A percentile compares a stretch with the other conserved stretches of the same genome.
Conservation (phyloP, 2,888 invertebrate species). For the Pollenia labialis region DNA sequence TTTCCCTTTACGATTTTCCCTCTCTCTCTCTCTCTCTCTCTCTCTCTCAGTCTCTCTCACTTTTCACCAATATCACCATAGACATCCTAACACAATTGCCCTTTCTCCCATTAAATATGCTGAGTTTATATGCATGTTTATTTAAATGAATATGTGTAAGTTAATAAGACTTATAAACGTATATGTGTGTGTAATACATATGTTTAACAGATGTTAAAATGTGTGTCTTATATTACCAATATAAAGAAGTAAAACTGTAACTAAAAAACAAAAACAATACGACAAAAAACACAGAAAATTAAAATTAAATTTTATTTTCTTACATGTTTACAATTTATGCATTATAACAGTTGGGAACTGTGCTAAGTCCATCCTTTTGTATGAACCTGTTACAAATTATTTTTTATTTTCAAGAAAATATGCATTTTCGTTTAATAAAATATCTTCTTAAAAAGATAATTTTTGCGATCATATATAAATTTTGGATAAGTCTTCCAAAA, state of each 20-base stretch:
- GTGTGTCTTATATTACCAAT: constrained; percentile 10
- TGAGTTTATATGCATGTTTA: not conserved
- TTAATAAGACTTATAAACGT: constrained; percentile 18
- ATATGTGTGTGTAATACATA: not conserved
- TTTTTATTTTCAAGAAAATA: too few relatives aligned
- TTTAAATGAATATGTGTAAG: constrained; percentile 27
- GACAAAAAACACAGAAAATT: constrained; percentile 49
- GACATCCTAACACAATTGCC: constrained; percentile 22
- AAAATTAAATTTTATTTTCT: constrained; percentile 67
- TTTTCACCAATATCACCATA: not conserved
- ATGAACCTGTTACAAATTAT: too few relatives aligned
- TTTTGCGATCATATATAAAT: too few relatives aligned
- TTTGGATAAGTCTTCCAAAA: too few relatives aligned
- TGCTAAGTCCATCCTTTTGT: too few relatives aligned
- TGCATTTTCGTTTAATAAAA: too few relatives aligned
- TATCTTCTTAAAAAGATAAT: too few relatives aligned
- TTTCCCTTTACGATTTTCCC: not conserved
- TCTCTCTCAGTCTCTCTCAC: not conserved
- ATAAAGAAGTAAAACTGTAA: constrained; percentile 22
- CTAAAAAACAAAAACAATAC: constrained; percentile 20
- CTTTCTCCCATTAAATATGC: constrained; percentile 3
- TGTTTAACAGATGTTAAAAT: not conserved
- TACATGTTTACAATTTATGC: not conserved
- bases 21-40: not conserved
- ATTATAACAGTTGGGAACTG: too few relatives aligned